Base-by-base conservation (phyloP, 2,113 vertebrate genomes). In the Tragelaphus scriptus region DNA sequence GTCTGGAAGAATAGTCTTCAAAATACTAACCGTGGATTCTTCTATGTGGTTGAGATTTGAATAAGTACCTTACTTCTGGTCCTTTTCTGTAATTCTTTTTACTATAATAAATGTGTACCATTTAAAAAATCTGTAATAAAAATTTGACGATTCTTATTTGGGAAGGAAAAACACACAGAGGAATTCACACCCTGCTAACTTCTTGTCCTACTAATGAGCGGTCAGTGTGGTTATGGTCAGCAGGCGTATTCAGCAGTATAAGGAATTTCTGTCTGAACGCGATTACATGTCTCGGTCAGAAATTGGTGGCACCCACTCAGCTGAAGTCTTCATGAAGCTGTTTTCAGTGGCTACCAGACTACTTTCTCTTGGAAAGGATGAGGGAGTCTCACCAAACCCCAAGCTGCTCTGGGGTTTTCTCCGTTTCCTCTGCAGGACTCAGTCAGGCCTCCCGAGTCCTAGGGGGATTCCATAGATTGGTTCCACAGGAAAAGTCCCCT, bases 11-110 rank as follows among this genome's bases (percentile, higher is more conserved):
- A 79, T 9, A 55, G 6, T 85, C 63, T 85, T 32, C 68, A 93
- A 95, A 91, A 96, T 88, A 7, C 49, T 56, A 81, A 44, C 21
- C 8, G 26, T 65, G 28, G 12, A 82, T 91, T n/a, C 85, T 94
- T 92, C 65, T 85, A 32, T 59, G 63, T 58, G 65, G 12, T 49
- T 90, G 85, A 85, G 55, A 81, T 92, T 94, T 92, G 53, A 75
- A 89, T 65, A 40, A 23, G 71, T 77, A 25, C 44, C 47, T 94
- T 80, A 32, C 5, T 32, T 23, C 13, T 63, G 11, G 49, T 56
- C 61, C 44, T 95, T 88, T 53, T 59, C 51, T 88, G 13, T 36
- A 30, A 5, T 61, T 87, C 25, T 94, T 49, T 80, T 49, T 49
- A 16, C 88, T 56, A n/a, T 95, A 77, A 81, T 32, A 9, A 82